These are phyloP conservation scores for Hyppa rectilinea DNA, from an alignment of 2,888 invertebrate species.

Conservation along the genomic window DNA sequence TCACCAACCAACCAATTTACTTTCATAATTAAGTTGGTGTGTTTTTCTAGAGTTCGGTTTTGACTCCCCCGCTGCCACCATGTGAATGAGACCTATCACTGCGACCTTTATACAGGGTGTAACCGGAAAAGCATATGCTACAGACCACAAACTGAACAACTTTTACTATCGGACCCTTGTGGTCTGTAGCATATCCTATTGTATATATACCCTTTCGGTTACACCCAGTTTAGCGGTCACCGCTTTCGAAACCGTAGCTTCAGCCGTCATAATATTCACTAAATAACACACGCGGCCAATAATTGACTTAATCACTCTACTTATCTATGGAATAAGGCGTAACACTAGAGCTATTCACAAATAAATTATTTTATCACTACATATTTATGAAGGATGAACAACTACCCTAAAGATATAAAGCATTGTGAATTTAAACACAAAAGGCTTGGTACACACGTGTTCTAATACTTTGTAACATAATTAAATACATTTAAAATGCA, in stretches of 20 bases:
- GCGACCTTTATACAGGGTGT: too few relatives aligned
- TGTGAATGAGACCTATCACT: neutral
- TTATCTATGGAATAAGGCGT: conserved; percentile 63
- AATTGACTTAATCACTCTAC: conserved; percentile 59
- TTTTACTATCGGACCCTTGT: too few relatives aligned
- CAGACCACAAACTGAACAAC: too few relatives aligned
- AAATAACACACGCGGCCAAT: conserved; percentile 45
- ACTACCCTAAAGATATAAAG: conserved; percentile 16
- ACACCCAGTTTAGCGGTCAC: neutral
- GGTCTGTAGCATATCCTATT: too few relatives aligned
- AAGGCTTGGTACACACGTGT: neutral
- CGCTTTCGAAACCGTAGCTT: neutral
- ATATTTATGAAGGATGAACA: conserved; percentile 44
- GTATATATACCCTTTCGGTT: too few relatives aligned
- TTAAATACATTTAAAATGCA: conserved; percentile 31
- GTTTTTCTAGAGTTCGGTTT: neutral
- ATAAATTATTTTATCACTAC: conserved; percentile 64
- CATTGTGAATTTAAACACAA: neutral
- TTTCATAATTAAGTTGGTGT: neutral
- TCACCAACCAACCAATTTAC: too few relatives aligned
- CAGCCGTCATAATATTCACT: neutral
- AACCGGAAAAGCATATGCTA: too few relatives aligned
- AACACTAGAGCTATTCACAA: conserved; percentile 65
- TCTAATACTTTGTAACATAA: conserved; percentile 30
- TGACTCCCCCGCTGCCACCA: neutral